Percentiles rank a stretch among this genome's conserved stretches.
phyloP scores from a whole-genome alignment of 2,888 invertebrate species.

The Cerceris rybyensis region DNA sequence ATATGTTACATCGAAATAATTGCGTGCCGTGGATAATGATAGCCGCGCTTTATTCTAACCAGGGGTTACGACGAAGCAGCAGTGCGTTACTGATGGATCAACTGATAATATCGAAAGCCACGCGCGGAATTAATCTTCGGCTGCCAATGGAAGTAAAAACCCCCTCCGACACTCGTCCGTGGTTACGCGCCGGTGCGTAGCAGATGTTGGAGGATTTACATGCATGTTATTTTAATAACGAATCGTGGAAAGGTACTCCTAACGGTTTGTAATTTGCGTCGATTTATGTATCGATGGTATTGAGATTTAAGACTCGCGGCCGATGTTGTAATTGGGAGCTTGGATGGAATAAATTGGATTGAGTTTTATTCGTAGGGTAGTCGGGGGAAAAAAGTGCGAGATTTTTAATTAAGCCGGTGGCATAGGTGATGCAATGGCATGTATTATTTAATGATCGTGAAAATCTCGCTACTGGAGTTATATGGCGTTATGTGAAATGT shows the following conservation, averaged over 20 bases:
- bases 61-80: conserved; percentile 42
- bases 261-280: neutral
- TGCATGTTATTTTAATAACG: conserved; percentile 22
- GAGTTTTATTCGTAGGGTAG: neutral
- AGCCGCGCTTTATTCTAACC: conserved; percentile 47
- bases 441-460: conserved; percentile 5
- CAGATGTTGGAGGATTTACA: conserved; percentile 33
- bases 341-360: neutral
- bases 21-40: conserved; percentile 44
- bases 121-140: conserved; percentile 59
- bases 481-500: neutral
- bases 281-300: neutral
- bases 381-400: neutral
- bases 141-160: conserved; percentile 33
- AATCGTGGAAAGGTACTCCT: neutral
- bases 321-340: neutral
- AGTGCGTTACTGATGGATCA: conserved; percentile 57
- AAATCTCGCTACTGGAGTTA: neutral
- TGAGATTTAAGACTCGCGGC: too few relatives aligned
- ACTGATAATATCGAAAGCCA: conserved; percentile 57
- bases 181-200: conserved; percentile 40
- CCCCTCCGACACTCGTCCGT: conserved; percentile 22
- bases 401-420: neutral
- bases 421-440: neutral
- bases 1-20: conserved; percentile 39